Conservation (phyloP, 2,888 invertebrate genomes). For the Leptogaster cylindrica region DNA sequence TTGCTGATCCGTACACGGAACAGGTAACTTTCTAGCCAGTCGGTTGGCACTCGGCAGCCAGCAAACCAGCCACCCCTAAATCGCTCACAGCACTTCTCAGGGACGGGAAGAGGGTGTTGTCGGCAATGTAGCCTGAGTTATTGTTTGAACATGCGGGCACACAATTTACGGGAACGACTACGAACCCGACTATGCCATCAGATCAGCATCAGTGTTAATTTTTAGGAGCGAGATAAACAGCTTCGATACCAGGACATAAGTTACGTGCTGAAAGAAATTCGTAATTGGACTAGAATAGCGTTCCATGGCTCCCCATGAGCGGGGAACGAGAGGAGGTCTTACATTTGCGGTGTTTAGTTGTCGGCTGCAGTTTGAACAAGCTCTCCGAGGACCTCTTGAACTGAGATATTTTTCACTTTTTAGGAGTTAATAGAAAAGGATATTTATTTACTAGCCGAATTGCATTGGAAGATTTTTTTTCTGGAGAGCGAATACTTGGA, state of each 20-base stretch:
- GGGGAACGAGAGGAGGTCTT: too few species aligned
- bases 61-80: slow-evolving; percentile 7
- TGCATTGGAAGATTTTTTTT: too few species aligned
- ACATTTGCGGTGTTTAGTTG: background rate
- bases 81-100: slow-evolving; percentile 12
- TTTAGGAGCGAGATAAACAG: slow-evolving; percentile 46
- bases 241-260: slow-evolving; percentile 41
- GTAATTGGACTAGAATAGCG: slow-evolving; percentile 39
- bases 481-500: too few species aligned
- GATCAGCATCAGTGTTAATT: slow-evolving; percentile 46
- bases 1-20: background rate
- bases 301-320: background rate
- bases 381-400: background rate
- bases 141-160: slow-evolving; percentile 39
- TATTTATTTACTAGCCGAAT: background rate
- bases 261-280: slow-evolving; percentile 47
- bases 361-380: background rate
- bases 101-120: slow-evolving; percentile 9
- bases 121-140: slow-evolving; percentile 37
- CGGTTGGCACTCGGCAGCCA: background rate
- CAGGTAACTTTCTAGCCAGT: background rate
- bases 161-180: slow-evolving; percentile 38
- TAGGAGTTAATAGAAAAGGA: background rate
- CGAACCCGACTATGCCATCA: slow-evolving; percentile 39
- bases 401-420: background rate